A percentile compares a stretch with the other conserved stretches of the same genome.
Evolutionary conservation across 2,888 invertebrate genomes (phyloP).

Genomic region (Aleiodes testaceus): DNA sequence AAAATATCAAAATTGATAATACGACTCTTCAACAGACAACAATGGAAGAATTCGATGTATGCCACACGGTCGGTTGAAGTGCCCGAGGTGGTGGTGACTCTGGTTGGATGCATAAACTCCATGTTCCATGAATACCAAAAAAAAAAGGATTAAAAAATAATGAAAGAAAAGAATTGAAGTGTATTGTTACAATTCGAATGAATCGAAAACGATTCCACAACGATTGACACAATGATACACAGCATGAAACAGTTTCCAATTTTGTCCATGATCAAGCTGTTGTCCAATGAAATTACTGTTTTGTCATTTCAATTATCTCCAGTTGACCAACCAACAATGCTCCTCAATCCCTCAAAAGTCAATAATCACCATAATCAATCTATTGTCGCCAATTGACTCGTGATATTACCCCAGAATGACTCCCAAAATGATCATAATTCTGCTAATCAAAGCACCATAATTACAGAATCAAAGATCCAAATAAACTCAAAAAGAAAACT

Average conservation of each 20-base stretch:
- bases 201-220: slow-evolving; percentile 71
- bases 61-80: slow-evolving; percentile 44
- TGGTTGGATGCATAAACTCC: slow-evolving; percentile 27
- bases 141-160: slow-evolving; percentile 29
- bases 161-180: slow-evolving; percentile 48
- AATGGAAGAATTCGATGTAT: slow-evolving; percentile 65
- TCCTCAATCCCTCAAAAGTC: slow-evolving; percentile 57
- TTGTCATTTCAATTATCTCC: slow-evolving; percentile 70
- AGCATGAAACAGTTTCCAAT: slow-evolving; percentile 4
- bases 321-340: slow-evolving; percentile 69
- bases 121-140: slow-evolving; percentile 18
- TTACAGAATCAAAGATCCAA: too few relatives aligned
- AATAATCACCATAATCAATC: slow-evolving; percentile 67
- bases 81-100: slow-evolving; percentile 52
- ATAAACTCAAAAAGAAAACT: slow-evolving; percentile 9
- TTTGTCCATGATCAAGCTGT: slow-evolving; percentile 26
- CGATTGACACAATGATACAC: slow-evolving; percentile 61
- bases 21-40: slow-evolving; percentile 54
- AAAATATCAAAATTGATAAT: slow-evolving; percentile 57
- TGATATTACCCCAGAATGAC: slow-evolving; percentile 33
- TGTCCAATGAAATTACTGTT: slow-evolving; percentile 69
- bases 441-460: too few relatives aligned
- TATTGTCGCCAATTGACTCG: slow-evolving; percentile 50
- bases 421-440: background rate
- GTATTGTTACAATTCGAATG: slow-evolving; percentile 71